phyloP scores from a whole-genome alignment of 2,888 invertebrate species.

The Pteria penguin region DNA sequence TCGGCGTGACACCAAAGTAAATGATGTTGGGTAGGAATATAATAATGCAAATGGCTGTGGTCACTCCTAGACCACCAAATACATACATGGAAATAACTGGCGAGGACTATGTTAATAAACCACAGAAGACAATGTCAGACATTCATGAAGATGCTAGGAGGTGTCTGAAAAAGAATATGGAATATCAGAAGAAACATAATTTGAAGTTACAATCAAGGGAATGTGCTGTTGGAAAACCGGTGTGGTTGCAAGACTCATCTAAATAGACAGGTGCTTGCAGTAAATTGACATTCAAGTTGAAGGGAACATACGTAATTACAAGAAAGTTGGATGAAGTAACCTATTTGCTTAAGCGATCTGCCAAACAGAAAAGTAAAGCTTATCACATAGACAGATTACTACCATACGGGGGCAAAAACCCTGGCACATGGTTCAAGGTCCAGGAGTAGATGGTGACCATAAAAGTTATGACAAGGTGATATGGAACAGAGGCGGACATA shows the following conservation, averaged over 20 bases:
- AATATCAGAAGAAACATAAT: background rate
- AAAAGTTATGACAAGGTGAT: background rate
- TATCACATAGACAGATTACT: no score
- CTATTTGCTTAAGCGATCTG: background rate
- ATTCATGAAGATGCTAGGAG: slow-evolving; percentile 11
- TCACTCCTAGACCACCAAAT: background rate
- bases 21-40: slow-evolving; percentile 14
- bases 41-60: background rate
- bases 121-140: background rate
- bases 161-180: background rate
- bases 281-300: no score
- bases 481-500: background rate
- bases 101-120: background rate
- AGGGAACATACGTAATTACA: no score
- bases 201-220: background rate
- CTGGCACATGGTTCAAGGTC: background rate
- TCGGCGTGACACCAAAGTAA: slow-evolving; percentile 2
- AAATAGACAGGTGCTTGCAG: no score
- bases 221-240: background rate
- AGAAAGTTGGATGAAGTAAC: background rate
- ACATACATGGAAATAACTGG: background rate
- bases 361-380: background rate
- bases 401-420: background rate
- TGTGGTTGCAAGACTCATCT: background rate
- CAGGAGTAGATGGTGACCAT: no score